These are phyloP conservation scores for Dicranocentrus wangi DNA, from an alignment of 2,888 invertebrate species.

Conservation along the genomic window DNA sequence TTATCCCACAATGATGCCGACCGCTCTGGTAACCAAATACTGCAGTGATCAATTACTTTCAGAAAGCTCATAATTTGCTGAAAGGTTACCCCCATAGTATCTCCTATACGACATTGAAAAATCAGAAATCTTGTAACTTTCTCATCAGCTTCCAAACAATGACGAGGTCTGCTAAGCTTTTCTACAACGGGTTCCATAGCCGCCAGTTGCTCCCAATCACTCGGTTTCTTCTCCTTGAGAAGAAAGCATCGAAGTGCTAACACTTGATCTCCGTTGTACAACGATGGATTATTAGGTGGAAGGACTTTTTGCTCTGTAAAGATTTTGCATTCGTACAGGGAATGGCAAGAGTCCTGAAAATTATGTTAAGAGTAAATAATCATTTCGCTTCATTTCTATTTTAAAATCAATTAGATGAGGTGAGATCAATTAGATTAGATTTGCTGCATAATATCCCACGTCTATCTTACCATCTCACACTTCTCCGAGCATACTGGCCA, in stretches of 20 bases:
- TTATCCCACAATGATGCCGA: conserved; percentile 45
- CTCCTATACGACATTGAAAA: conserved; percentile 30
- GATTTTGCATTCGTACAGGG: conserved; percentile 49
- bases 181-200: conserved; percentile 33
- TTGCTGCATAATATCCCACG: too few species aligned
- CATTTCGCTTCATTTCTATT: background rate
- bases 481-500: conserved; percentile 55
- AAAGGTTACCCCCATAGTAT: conserved; percentile 24
- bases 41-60: conserved; percentile 48
- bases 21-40: conserved; percentile 41
- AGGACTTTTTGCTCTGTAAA: conserved; percentile 26
- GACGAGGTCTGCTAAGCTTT: background rate
- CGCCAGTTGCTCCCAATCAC: conserved; percentile 38
- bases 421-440: background rate
- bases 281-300: conserved; percentile 36
- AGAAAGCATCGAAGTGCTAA: conserved; percentile 49
- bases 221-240: conserved; percentile 27
- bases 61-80: conserved; percentile 22
- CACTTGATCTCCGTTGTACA: conserved; percentile 41
- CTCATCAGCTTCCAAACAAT: conserved; percentile 34
- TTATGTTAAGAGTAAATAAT: background rate
- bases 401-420: background rate
- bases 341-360: conserved; percentile 50
- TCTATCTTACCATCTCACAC: conserved; percentile 56
- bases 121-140: conserved; percentile 30